Conservation (phyloP, 2,888 invertebrate species). For the Drosophila anomalipes region DNA sequence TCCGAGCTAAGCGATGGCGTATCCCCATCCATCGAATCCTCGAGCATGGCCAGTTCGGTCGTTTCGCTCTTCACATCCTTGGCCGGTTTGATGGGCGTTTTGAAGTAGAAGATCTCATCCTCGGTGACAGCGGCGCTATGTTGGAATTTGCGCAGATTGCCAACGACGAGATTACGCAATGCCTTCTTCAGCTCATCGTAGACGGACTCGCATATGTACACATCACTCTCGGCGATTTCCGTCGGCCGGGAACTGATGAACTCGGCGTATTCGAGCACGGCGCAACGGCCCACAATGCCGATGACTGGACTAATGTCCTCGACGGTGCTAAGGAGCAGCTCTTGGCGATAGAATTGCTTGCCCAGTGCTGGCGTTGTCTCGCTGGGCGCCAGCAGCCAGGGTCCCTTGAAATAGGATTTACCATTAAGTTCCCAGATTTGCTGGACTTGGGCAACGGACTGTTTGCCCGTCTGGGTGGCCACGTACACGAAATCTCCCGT, state of each 20-base stretch:
- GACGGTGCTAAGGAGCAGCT: constrained; percentile 95
- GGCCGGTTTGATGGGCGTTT: constrained; percentile 88
- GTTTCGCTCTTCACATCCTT: constrained; percentile 80
- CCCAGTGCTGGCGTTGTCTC: constrained; percentile 93
- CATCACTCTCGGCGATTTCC: constrained; percentile 96
- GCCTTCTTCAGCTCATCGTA: constrained; percentile 95
- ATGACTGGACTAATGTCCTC: constrained; percentile 96
- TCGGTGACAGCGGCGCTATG: constrained; percentile 94
- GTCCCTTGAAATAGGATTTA: constrained; percentile 96
- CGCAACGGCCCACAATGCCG: constrained; percentile 96
- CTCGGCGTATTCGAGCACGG: constrained; percentile 95
- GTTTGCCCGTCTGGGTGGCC: constrained; percentile 94
- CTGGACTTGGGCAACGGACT: constrained; percentile 96
- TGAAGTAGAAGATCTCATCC: constrained; percentile 96
- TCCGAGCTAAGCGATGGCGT: constrained; percentile 93
- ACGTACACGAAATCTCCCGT: constrained; percentile 98
- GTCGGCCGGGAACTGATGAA: constrained; percentile 96
- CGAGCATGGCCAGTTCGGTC: constrained; percentile 86
- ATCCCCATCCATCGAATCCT: constrained; percentile 93
- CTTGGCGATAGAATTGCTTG: constrained; percentile 95
- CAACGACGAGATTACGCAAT: constrained; percentile 89
- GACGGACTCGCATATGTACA: constrained; percentile 96
- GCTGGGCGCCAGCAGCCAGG: constrained; percentile 95
- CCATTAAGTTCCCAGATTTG: constrained; percentile 97
- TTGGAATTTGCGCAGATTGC: constrained; percentile 91